Conservation (phyloP, 2,113 vertebrate genomes). For the Chionomys nivalis region DNA sequence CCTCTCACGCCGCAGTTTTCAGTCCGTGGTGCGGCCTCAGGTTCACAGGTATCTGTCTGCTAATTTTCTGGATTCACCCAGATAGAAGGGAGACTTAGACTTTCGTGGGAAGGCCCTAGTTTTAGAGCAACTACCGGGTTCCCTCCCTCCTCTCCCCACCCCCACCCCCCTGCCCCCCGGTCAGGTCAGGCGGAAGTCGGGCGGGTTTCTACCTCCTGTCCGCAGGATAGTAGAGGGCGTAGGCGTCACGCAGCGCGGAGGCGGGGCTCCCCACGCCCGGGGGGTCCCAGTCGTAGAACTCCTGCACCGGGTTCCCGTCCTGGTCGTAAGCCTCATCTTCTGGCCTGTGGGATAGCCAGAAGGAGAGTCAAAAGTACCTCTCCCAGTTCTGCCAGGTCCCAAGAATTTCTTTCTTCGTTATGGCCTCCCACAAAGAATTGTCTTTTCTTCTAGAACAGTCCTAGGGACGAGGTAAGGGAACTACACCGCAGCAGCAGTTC, state of each 20-base stretch:
- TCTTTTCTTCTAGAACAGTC: not conserved
- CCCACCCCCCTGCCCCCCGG: not conserved
- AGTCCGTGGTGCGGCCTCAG: not conserved
- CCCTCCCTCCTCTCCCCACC: not conserved
- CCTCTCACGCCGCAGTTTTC: not conserved
- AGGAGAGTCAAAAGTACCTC: constrained; percentile 54
- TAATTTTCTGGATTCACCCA: not conserved
- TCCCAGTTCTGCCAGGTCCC: not conserved
- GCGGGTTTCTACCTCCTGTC: constrained; percentile 91
- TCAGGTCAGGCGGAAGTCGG: not conserved
- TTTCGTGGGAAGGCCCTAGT: not conserved
- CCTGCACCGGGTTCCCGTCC: constrained; percentile 90
- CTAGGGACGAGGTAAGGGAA: not conserved
- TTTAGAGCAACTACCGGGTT: not conserved
- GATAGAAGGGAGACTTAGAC: not conserved
- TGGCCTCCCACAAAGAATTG: not conserved
- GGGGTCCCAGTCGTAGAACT: constrained; percentile 91
- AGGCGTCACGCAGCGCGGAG: constrained; percentile 89
- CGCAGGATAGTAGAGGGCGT: constrained; percentile 89
- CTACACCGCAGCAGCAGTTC: not conserved
- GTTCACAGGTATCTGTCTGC: not conserved
- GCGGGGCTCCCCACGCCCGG: constrained; percentile 89
- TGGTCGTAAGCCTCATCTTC: constrained; percentile 93
- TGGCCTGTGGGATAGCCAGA: constrained; percentile 86
- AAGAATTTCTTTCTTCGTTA: not conserved